Base-by-base conservation (phyloP, 2,113 vertebrate genomes). In the Oryzias celebensis region DNA sequence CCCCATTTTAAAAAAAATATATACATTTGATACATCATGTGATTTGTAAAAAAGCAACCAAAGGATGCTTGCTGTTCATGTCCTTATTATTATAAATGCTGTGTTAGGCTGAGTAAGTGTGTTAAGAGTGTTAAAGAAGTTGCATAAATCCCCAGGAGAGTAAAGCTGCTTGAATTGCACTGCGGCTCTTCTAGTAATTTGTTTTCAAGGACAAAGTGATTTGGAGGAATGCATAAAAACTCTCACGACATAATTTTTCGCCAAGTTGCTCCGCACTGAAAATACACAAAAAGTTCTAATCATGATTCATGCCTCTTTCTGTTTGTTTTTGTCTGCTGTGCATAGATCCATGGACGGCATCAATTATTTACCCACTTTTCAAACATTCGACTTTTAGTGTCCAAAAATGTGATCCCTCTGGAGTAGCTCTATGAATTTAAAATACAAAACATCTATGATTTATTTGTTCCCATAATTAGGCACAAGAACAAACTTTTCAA, bases 401-500 rank as follows among this genome's bases (percentile, higher is more conserved):
- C 71, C 57, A 75, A 67, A 36, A 68, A 51, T 14, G 17, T 12
- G 1, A 14, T 76, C 71, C 75, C 54, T 2, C 0, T 52, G 77
- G 68, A 80, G 65, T 74, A 52, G 66, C 71, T 71, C 47, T 62
- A 52, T 65, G 42, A 52, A 58, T 72, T 76, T 79, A 58, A 83
- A 79, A 78, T 57, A 54, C 28, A 24, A 28, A 65, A 63, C 59
- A 71, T 50, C 17, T 51, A 44, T 26, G 20, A 60, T 83, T 68
- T 58, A 71, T 82, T 75, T 77, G 52, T 77, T 55, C 45, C 62
- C 12, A 46, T 81, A 69, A 78, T 80, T 73, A 75, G 16, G 22
- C 42, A 18, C 26, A 36, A 69, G 61, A 12, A 15, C 0, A 57
- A 63, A 52, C 8, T 54, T 78, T 68, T 58, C 7, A 55, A 26